Percentiles rank a stretch among this genome's conserved stretches.
These are phyloP conservation scores for Trichonephila clavipes DNA, from an alignment of 1,140 invertebrate species.

Conservation along the genomic window DNA sequence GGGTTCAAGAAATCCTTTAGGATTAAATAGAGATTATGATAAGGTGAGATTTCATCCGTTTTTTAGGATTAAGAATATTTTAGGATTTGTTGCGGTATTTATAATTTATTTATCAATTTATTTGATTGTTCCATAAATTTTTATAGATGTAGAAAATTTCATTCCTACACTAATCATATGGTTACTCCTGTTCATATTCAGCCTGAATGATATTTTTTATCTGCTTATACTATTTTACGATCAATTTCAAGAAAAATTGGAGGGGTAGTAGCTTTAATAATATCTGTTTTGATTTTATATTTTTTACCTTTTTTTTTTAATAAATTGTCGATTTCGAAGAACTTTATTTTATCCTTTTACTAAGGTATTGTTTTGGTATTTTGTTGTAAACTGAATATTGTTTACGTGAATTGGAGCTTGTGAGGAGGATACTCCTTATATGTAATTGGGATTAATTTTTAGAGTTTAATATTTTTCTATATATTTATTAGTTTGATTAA, in stretches of 20 bases:
- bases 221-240: too few species aligned
- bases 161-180: conserved; percentile 86
- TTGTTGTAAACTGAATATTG: conserved; percentile 82
- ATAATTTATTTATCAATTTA: not conserved
- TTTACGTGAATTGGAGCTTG: conserved; percentile 86
- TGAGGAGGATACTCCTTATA: conserved; percentile 85
- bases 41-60: conserved; percentile 84
- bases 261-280: conserved; percentile 84
- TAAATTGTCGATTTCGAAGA: conserved; percentile 83
- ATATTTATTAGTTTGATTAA: conserved; percentile 73
- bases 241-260: conserved; percentile 88
- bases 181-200: conserved; percentile 87
- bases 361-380: conserved; percentile 84
- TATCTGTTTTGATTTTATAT: conserved; percentile 85
- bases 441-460: conserved; percentile 84
- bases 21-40: conserved; percentile 84
- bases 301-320: conserved; percentile 82
- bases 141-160: conserved; percentile 87
- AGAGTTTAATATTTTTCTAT: too few species aligned
- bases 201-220: conserved; percentile 89
- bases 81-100: not conserved
- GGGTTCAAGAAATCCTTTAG: conserved; percentile 85
- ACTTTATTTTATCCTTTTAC: conserved; percentile 83
- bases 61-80: conserved; percentile 23
- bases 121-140: conserved; percentile 82